Evolutionary conservation across 1,140 invertebrate genomes (phyloP).

Genomic region (Proctacanthus coquilletti): DNA sequence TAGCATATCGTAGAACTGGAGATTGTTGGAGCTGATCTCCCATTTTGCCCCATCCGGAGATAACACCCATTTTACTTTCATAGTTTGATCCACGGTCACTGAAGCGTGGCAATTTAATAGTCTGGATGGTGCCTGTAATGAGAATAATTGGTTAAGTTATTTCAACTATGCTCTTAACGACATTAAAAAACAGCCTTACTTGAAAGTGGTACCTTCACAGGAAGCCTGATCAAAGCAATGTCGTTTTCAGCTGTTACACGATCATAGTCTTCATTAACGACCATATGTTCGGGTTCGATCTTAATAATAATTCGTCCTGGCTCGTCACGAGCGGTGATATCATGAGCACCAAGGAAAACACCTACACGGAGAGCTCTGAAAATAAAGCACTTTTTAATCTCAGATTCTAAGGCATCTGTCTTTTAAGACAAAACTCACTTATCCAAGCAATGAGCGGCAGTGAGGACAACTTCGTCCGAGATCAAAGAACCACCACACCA

Average conservation of each 20-base stretch:
- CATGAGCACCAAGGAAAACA: constrained; percentile 34
- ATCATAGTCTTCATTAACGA: constrained; percentile 33
- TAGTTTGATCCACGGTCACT: neutral
- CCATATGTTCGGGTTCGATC: constrained; percentile 27
- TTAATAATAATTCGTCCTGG: constrained; percentile 22
- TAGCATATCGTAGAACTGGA: neutral
- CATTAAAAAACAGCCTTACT: no score
- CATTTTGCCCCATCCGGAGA: neutral
- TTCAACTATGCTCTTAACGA: no score
- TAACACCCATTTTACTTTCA: neutral
- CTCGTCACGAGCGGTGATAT: constrained; percentile 30
- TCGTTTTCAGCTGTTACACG: constrained; percentile 32
- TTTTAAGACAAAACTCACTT: constrained; percentile 12
- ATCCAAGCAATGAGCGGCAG: constrained; percentile 40
- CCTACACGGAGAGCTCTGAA: constrained; percentile 24
- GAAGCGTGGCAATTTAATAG: neutral
- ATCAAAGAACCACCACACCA: constrained; percentile 46
- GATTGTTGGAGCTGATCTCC: neutral
- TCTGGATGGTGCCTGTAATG: neutral
- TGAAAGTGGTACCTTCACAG: constrained; percentile 30
- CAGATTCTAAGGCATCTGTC: no score
- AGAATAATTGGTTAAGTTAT: neutral
- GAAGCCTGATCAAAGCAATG: constrained; percentile 38
- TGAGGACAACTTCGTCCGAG: constrained; percentile 33
- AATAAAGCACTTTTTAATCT: no score